A percentile compares a stretch with the other conserved stretches of the same genome.
These are phyloP conservation scores for Peromyscus nudipes DNA, from an alignment of 2,797 vertebrate genomes.

Conservation along the genomic window DNA sequence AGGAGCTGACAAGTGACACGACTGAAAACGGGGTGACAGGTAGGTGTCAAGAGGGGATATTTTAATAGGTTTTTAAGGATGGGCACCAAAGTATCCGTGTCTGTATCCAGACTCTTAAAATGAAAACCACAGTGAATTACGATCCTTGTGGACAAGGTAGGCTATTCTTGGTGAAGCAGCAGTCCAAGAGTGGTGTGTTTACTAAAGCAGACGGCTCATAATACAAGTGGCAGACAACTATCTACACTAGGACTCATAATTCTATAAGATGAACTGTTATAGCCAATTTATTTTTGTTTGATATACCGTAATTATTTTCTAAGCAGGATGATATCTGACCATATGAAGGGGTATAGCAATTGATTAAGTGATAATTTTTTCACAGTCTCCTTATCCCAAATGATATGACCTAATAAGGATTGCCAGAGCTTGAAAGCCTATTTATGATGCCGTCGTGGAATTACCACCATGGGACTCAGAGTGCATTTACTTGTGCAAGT, in stretches of 20 bases:
- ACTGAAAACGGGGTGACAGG: background rate
- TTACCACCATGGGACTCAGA: background rate
- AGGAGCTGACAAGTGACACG: background rate
- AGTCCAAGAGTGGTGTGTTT: background rate
- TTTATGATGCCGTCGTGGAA: too few relatives aligned
- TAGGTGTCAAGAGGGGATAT: background rate
- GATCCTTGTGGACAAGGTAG: background rate
- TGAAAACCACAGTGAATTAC: rapidly evolving
- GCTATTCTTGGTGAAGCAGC: background rate
- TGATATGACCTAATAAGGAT: rapidly evolving
- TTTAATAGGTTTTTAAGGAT: background rate
- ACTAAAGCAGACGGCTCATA: background rate
- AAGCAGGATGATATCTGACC: background rate
- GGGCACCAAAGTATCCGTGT: background rate
- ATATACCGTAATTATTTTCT: background rate
- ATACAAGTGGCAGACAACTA: background rate
- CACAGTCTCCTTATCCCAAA: background rate
- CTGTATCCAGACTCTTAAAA: background rate
- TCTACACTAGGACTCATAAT: background rate
- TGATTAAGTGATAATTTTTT: background rate
- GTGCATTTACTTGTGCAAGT: background rate
- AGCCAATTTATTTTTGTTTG: background rate
- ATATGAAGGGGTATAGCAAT: background rate
- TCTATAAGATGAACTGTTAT: background rate
- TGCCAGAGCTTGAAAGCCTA: too few relatives aligned